Conservation (phyloP, 1,140 invertebrate species). For the Trachymyrmex septentrionalis region DNA sequence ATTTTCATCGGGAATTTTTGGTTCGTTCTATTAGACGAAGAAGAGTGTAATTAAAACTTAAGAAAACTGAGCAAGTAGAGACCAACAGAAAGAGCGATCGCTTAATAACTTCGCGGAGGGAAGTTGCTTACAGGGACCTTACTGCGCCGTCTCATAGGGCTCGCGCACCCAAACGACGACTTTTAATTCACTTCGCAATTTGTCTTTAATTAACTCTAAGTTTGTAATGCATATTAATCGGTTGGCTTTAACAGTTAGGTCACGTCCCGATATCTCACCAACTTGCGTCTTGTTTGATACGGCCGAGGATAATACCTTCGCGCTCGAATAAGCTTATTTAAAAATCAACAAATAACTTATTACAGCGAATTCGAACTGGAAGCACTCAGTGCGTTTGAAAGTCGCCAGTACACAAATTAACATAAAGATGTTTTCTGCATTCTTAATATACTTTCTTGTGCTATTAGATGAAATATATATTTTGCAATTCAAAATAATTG, state of each 20-base stretch:
- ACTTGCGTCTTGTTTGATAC: conserved; percentile 12
- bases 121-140: conserved; percentile 3
- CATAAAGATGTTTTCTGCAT: too few species aligned
- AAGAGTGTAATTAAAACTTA: conserved; percentile 59
- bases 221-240: conserved; percentile 62
- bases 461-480: too few species aligned
- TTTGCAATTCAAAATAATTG: too few species aligned
- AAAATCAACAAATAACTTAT: not conserved
- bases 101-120: conserved; percentile 49
- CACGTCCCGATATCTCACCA: conserved; percentile 19
- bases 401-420: too few species aligned
- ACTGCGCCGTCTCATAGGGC: not conserved
- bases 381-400: too few species aligned
- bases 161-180: conserved; percentile 50
- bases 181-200: conserved; percentile 64
- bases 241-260: conserved; percentile 25
- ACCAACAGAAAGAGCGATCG: conserved; percentile 28
- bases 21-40: conserved; percentile 28
- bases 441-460: too few species aligned
- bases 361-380: too few species aligned
- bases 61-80: conserved; percentile 17
- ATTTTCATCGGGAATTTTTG: conserved; percentile 47
- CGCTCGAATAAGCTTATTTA: not conserved
- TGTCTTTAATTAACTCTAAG: conserved; percentile 61
- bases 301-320: not conserved